These are phyloP conservation scores for Rhynchomys soricoides DNA, from an alignment of 2,113 vertebrate species.

Conservation along the genomic window DNA sequence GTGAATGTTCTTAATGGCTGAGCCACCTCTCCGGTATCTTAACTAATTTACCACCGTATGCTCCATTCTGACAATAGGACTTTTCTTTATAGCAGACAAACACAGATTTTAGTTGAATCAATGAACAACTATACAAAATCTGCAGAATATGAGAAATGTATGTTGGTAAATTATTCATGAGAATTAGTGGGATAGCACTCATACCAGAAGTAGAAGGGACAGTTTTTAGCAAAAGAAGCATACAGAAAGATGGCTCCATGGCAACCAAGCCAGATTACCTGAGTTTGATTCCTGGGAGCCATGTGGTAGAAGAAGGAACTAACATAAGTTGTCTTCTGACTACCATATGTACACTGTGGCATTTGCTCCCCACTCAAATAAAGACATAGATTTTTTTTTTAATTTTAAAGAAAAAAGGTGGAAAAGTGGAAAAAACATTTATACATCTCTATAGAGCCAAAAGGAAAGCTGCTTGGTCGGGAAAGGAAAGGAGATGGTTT, in stretches of 20 bases:
- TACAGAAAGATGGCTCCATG: not conserved
- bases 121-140: not conserved
- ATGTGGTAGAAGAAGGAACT: not conserved
- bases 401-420: not conserved
- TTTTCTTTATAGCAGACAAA: not conserved
- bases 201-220: not conserved
- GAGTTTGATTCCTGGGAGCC: not conserved
- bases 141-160: not conserved
- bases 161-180: not conserved
- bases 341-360: not conserved
- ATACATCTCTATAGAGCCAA: not conserved
- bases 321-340: not conserved
- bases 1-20: not conserved
- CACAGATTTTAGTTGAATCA: conserved; percentile 20
- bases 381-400: not conserved
- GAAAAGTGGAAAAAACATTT: not conserved
- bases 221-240: not conserved
- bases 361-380: not conserved
- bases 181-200: not conserved
- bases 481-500: not conserved
- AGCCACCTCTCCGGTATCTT: not conserved
- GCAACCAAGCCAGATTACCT: not conserved
- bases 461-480: not conserved
- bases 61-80: not conserved
- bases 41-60: not conserved